These are phyloP conservation scores for Fabriciana adippe DNA, from an alignment of 2,888 invertebrate genomes.

Conservation along the genomic window DNA sequence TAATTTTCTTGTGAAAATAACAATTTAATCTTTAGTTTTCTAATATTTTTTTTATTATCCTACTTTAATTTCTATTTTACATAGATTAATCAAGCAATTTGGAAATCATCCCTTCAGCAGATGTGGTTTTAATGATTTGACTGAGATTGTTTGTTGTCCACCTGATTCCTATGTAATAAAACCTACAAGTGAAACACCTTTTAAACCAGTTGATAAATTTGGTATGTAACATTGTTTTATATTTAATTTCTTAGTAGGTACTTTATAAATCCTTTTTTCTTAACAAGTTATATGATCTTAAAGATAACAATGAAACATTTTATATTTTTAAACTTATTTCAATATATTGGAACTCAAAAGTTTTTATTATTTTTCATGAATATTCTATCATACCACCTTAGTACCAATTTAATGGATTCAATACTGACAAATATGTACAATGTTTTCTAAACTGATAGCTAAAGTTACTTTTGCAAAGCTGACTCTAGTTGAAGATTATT, in stretches of 20 bases:
- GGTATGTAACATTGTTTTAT: conserved; percentile 31
- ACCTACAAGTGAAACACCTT: conserved; percentile 15
- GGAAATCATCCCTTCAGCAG: conserved; percentile 33
- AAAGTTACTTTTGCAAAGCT: too few species aligned
- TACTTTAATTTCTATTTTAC: neutral
- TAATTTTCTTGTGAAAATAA: too few species aligned
- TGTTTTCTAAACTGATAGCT: too few species aligned
- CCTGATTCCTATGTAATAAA: neutral
- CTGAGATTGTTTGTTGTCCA: conserved; percentile 38
- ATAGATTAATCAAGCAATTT: conserved; percentile 23
- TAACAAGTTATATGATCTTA: too few species aligned
- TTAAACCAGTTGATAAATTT: conserved; percentile 32
- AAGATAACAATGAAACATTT: too few species aligned
- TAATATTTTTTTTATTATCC: neutral
- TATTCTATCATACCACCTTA: too few species aligned
- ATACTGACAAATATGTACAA: too few species aligned
- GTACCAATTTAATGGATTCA: too few species aligned
- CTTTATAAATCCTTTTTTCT: neutral
- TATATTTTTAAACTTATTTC: too few species aligned
- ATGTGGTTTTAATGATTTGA: conserved; percentile 29
- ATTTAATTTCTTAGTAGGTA: neutral
- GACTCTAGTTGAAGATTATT: too few species aligned
- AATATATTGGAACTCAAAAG: too few species aligned
- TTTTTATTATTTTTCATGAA: too few species aligned
- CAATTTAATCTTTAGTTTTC: conserved; percentile 1